Conservation (phyloP, 2,113 vertebrate species). For the Prionailurus bengalensis region DNA sequence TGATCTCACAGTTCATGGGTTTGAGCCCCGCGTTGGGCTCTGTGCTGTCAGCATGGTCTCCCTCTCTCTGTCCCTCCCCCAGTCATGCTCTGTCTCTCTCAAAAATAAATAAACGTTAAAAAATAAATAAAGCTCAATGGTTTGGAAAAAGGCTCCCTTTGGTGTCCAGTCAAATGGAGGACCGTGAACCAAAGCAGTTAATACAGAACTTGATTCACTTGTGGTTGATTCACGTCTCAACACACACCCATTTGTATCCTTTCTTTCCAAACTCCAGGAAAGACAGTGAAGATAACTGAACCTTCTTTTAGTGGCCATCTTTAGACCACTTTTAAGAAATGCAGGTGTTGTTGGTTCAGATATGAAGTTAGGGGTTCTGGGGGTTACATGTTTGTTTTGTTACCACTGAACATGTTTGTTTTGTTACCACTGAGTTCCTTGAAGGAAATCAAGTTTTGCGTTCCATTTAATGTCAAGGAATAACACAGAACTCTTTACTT, state of each 20-base stretch:
- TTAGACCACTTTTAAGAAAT: not conserved
- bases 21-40: too few relatives aligned
- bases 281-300: not conserved
- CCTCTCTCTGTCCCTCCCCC: too few relatives aligned
- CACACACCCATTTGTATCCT: not conserved
- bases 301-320: not conserved
- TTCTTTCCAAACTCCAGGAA: not conserved
- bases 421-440: not conserved
- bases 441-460: not conserved
- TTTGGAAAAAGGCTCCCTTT: not conserved
- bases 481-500: conserved; percentile 28
- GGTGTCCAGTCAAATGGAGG: not conserved
- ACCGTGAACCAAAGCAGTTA: not conserved
- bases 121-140: not conserved
- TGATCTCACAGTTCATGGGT: too few relatives aligned
- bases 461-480: conserved; percentile 59
- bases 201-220: not conserved
- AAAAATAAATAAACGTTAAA: too few relatives aligned
- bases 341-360: not conserved
- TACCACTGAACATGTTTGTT: not conserved
- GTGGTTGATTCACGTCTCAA: not conserved
- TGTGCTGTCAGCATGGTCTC: too few relatives aligned
- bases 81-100: too few relatives aligned
- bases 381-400: not conserved
- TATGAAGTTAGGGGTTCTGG: not conserved